Evolutionary conservation across 2,888 invertebrate species (phyloP), one percentile per base, ranked within the genome.

Genomic region (Epicampocera succincta): DNA sequence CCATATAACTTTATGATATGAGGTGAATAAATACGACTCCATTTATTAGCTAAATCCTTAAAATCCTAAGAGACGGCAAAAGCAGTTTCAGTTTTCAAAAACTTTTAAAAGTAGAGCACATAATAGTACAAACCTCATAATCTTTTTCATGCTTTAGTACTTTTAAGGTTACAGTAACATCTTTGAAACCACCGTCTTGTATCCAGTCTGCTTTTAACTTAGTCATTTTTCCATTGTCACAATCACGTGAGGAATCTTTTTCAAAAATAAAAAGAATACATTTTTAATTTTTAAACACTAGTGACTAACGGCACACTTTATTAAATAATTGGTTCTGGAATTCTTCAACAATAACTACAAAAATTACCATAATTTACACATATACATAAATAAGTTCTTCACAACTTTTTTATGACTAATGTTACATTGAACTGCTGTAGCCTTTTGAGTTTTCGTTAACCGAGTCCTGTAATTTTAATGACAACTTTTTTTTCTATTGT

Each of bases 151-250:
- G 92, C 86, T 95, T 95, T 15, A 97, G 90, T 71, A 95, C 93
- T 90, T 97, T 97, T 88, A 97, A 93, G 0, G 96, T 96, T 13
- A 96, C 95, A 86, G 95, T 93, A 29, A 95, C 91, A 90, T 95
- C 95, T 87, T 94, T 95, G 65, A 88, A 87, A 0, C 94, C 94
- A 87, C 95, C 95, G 42, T 94, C 93, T 17, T 95, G 92, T 87
- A 94, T 93, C 96, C 96, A 96, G 89, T 96, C 92, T 21, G 95
- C 95, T 88, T 94, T 93, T 88, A 94, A 94, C 13, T 94, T 94
- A 46, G 93, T 92, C 74, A 95, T 94, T 83, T 93, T 92, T 75
- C 93, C 93, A 86, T 93, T 93, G 3, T 93, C 93, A 76, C 94
- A 93, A 19, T 92, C 92, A 86, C 93, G 93, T 84, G 93, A 92